phyloP scores from a whole-genome alignment of 2,888 invertebrate species.

The Ectemnius continuus region DNA sequence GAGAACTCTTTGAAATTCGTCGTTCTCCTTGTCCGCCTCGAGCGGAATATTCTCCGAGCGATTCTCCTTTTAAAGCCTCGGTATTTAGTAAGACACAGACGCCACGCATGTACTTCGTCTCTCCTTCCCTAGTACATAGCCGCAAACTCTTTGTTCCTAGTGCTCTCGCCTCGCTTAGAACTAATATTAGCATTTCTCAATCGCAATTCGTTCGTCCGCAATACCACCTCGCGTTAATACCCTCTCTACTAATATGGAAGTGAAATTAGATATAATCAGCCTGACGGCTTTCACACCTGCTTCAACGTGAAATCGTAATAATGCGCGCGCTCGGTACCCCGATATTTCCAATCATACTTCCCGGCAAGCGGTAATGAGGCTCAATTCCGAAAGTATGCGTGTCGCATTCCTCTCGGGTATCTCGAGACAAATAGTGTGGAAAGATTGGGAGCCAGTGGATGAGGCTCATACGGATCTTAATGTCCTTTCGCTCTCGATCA shows the following conservation, averaged over 20 bases:
- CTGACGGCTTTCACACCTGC: conserved; percentile 1
- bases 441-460: neutral
- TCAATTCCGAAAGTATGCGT: conserved; percentile 5
- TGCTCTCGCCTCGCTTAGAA: neutral
- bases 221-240: no score
- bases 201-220: no score
- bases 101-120: neutral
- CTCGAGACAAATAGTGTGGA: neutral
- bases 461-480: conserved; percentile 33
- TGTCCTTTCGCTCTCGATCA: conserved; percentile 52
- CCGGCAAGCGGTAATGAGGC: conserved; percentile 2
- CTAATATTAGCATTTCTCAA: neutral
- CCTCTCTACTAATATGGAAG: neutral
- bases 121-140: neutral
- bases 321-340: neutral
- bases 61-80: neutral
- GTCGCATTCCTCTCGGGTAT: neutral
- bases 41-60: neutral
- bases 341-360: conserved; percentile 1
- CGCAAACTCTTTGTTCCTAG: neutral
- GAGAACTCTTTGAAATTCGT: conserved; percentile 7
- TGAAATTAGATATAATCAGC: conserved; percentile 2
- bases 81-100: neutral
- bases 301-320: neutral
- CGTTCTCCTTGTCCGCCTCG: neutral